Conservation (phyloP, 2,797 vertebrate species). For the Falco rusticolus region DNA sequence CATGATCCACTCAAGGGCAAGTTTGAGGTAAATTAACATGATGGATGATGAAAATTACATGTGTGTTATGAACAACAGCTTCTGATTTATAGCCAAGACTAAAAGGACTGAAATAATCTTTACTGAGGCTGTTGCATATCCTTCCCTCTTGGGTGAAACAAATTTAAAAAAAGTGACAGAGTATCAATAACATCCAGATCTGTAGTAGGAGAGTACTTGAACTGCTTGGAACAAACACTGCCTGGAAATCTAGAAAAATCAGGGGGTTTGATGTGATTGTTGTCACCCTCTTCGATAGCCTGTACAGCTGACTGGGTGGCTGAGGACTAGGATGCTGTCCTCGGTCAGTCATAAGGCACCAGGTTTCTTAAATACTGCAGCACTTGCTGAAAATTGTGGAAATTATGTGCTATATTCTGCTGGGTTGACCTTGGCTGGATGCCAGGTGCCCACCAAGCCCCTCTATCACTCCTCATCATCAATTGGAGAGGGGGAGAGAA, state of each 20-base stretch:
- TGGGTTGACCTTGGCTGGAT: not conserved
- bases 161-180: not conserved
- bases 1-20: not conserved
- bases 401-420: not conserved
- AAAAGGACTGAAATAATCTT: not conserved
- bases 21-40: not conserved
- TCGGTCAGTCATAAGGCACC: not conserved
- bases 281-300: not conserved
- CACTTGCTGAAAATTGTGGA: not conserved
- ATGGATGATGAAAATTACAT: not conserved
- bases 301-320: not conserved
- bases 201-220: not conserved
- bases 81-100: not conserved
- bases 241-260: not conserved
- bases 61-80: not conserved
- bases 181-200: not conserved
- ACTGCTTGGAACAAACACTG: not conserved
- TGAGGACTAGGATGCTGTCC: not conserved
- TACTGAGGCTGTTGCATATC: not conserved
- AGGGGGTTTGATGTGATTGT: fast-evolving
- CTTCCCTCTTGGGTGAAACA: not conserved
- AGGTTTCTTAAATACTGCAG: not conserved
- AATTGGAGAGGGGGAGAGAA: not conserved
- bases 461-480: not conserved
- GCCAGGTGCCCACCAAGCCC: not conserved